These are phyloP conservation scores for Chaetura pelagica DNA, from an alignment of 2,113 vertebrate species.

Conservation along the genomic window DNA sequence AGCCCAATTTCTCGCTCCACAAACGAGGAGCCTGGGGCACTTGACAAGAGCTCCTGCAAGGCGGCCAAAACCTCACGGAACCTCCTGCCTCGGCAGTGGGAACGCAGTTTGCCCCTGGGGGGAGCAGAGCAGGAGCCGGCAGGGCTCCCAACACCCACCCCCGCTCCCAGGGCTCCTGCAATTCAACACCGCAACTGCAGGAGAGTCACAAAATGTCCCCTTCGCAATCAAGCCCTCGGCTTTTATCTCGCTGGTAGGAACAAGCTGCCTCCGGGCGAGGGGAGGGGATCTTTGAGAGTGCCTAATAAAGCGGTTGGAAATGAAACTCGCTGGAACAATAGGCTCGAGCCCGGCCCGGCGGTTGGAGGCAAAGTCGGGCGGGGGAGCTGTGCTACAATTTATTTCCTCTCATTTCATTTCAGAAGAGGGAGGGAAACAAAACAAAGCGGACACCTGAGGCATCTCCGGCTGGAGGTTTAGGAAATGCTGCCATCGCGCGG, in stretches of 20 bases:
- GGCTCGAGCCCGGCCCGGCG: background rate
- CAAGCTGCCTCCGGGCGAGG: background rate
- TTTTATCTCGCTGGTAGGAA: background rate
- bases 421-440: background rate
- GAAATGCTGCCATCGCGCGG: slow-evolving; percentile 66
- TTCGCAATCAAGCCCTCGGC: background rate
- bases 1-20: background rate
- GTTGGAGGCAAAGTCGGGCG: background rate
- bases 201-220: background rate
- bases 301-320: background rate
- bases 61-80: background rate
- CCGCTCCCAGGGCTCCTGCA: background rate
- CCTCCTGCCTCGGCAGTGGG: background rate
- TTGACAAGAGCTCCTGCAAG: background rate
- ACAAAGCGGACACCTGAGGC: background rate
- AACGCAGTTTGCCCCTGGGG: background rate
- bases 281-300: background rate
- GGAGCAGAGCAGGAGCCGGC: background rate
- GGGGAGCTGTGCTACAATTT: slow-evolving; percentile 33
- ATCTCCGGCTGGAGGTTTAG: background rate
- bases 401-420: slow-evolving; percentile 24
- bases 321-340: background rate
- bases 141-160: background rate
- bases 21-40: background rate
- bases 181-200: background rate